Conservation (phyloP, 2,113 vertebrate species). For the Phalacrocorax carbo region DNA sequence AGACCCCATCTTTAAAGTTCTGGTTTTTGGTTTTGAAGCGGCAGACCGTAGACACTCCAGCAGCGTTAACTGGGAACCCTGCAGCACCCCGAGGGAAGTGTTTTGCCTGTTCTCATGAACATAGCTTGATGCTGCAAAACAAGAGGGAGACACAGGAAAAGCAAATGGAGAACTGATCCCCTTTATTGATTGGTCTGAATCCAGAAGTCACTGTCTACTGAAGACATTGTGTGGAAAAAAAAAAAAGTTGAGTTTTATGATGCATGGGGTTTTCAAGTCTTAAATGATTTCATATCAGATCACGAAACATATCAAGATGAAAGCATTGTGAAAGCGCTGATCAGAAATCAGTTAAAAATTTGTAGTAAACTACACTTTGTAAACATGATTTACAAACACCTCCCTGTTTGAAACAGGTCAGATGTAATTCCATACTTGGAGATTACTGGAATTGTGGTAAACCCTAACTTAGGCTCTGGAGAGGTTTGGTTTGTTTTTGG, state of each 20-base stretch:
- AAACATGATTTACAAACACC: constrained; percentile 53
- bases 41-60: neutral
- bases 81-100: neutral
- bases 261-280: constrained; percentile 84
- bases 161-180: constrained; percentile 80
- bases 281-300: constrained; percentile 69
- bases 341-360: constrained; percentile 54
- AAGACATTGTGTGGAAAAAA: constrained; percentile 81
- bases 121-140: constrained; percentile 45
- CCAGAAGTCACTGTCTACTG: constrained; percentile 82
- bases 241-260: constrained; percentile 76
- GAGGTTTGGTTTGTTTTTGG: neutral
- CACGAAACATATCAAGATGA: constrained; percentile 49
- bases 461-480: constrained; percentile 60
- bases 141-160: constrained; percentile 67
- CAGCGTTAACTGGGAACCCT: neutral
- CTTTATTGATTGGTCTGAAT: constrained; percentile 90
- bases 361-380: constrained; percentile 42
- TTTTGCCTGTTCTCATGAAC: neutral
- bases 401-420: constrained; percentile 48
- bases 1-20: neutral
- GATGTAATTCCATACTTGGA: constrained; percentile 52
- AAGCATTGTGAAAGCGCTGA: constrained; percentile 53
- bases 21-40: neutral
- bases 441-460: constrained; percentile 43